A percentile compares a stretch with the other conserved stretches of the same genome.
Conservation (phyloP, 1,140 invertebrate genomes). For the Homalodisca vitripennis region DNA sequence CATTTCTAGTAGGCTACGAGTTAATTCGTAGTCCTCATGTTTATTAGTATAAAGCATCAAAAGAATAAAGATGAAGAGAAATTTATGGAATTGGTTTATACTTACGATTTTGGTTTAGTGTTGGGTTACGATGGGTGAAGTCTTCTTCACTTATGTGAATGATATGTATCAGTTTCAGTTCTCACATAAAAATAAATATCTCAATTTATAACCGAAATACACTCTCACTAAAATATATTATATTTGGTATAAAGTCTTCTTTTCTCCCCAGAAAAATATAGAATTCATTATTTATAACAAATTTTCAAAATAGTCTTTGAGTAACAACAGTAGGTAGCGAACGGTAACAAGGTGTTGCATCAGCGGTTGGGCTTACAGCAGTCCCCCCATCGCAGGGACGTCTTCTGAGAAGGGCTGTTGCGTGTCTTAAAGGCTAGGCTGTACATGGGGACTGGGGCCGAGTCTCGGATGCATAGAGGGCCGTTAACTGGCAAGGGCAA, state of each 20-base stretch:
- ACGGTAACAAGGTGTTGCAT: slow-evolving; percentile 5
- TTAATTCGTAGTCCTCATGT: too few relatives aligned
- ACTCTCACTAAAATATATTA: slow-evolving; percentile 35
- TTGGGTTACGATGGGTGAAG: too few relatives aligned
- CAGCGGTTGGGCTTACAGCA: slow-evolving; percentile 60
- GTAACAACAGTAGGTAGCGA: slow-evolving; percentile 15
- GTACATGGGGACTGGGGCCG: slow-evolving; percentile 68
- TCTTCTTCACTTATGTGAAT: background rate
- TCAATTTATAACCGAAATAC: slow-evolving; percentile 22
- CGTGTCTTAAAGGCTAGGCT: slow-evolving; percentile 90
- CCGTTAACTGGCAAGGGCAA: background rate
- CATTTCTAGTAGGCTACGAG: too few relatives aligned
- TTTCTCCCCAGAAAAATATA: slow-evolving; percentile 35
- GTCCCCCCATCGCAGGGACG: slow-evolving; percentile 90
- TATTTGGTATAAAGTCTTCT: slow-evolving; percentile 28
- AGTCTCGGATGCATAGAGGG: slow-evolving; percentile 16
- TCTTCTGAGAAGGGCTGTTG: slow-evolving; percentile 94
- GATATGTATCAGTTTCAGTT: slow-evolving; percentile 7
- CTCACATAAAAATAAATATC: slow-evolving; percentile 17
- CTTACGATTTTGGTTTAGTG: too few relatives aligned
- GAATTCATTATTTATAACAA: slow-evolving; percentile 22
- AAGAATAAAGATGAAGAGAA: too few relatives aligned
- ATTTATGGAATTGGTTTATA: too few relatives aligned
- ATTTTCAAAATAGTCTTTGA: slow-evolving; percentile 26
- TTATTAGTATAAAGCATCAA: too few relatives aligned